Evolutionary conservation across 2,888 invertebrate genomes (phyloP).

Genomic region (Apotomis turbidana): DNA sequence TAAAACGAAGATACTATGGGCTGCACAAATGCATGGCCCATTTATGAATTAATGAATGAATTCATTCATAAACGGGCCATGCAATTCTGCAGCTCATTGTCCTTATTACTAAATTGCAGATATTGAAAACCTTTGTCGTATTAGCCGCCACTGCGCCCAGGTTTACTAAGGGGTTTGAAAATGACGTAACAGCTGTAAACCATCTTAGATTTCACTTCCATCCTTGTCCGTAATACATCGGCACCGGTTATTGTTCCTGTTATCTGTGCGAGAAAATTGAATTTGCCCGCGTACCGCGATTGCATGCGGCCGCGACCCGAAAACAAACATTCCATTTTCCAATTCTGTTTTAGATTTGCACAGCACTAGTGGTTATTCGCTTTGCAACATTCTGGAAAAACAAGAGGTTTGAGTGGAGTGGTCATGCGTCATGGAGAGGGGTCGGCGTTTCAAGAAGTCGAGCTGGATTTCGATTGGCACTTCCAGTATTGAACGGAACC

Average conservation of each 20-base stretch:
- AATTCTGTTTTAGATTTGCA: conserved; percentile 62
- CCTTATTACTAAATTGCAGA: too few relatives aligned
- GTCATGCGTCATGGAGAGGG: conserved; percentile 11
- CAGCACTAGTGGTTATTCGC: conserved; percentile 42
- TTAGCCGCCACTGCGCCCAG: too few relatives aligned
- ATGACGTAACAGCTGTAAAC: background rate
- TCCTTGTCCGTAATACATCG: conserved; percentile 27
- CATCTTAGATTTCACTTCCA: conserved; percentile 1
- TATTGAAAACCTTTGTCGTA: too few relatives aligned
- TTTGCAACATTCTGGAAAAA: conserved; percentile 37
- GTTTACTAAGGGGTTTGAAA: background rate
- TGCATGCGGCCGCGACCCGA: conserved; percentile 65
- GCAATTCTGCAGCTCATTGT: too few relatives aligned
- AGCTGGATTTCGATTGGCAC: background rate
- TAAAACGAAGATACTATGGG: too few relatives aligned
- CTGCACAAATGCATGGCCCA: too few relatives aligned
- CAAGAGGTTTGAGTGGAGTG: conserved; percentile 30
- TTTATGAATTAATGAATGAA: too few relatives aligned
- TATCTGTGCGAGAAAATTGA: conserved; percentile 78
- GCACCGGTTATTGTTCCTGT: conserved; percentile 61
- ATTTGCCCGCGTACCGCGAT: conserved; percentile 78
- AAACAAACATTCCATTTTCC: conserved; percentile 71
- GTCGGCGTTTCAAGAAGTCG: background rate
- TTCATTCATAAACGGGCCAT: too few relatives aligned
- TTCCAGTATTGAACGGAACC: too few relatives aligned